Evolutionary conservation across 2,113 vertebrate genomes (phyloP), one percentile per base, ranked within the genome.

Genomic region (Ariopsis seemanni): DNA sequence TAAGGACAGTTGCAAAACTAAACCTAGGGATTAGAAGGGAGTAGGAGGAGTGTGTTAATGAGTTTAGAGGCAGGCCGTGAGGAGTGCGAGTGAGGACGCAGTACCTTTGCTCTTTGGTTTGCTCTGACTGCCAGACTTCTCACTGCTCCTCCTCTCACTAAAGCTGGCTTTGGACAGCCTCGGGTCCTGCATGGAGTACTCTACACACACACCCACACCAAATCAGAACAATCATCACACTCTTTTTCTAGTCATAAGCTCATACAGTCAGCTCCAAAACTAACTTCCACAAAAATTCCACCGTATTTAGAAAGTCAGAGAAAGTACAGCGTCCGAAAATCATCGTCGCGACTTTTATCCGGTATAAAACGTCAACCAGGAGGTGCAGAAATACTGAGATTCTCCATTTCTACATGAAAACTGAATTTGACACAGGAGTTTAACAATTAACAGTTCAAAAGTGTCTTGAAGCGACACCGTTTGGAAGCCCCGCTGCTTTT

Each of bases 31-130:
- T 84, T 53, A 52, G 80, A 83, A 83, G 42, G 27, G 50, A 34
- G 22, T 10, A 22, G 82, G 27, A 25, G 50, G 5, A 71, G 48
- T 17, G 75, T 25, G 72, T 12, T 12, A 0, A 25, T 25, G 12
- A 14, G 48, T 75, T 50, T 52, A 50, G 18, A 75, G 72, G 20
- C 20, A 75, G 72, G 72, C 72, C 42, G 9, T 75, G 72, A 48
- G 7, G 1, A 18, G 53, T 6, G 0, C 0, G 53, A 72, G 57
- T 12, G 34, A 63, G 4, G 42, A n/a, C 5, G 30, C 34, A 22
- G 20, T 97, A 99, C 98, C 98, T 96, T 97, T 97, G 92, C 90
- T 95, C 95, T 99, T 99, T 96, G 97, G 97, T 96, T 99, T 99
- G 95, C 93, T 98, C 89, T 98, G 97, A 91, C 95, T 95, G 93